Percentiles rank a stretch among this genome's conserved stretches.
These are phyloP conservation scores for Cephalopholis sonnerati DNA, from an alignment of 2,113 vertebrate genomes.

Conservation along the genomic window DNA sequence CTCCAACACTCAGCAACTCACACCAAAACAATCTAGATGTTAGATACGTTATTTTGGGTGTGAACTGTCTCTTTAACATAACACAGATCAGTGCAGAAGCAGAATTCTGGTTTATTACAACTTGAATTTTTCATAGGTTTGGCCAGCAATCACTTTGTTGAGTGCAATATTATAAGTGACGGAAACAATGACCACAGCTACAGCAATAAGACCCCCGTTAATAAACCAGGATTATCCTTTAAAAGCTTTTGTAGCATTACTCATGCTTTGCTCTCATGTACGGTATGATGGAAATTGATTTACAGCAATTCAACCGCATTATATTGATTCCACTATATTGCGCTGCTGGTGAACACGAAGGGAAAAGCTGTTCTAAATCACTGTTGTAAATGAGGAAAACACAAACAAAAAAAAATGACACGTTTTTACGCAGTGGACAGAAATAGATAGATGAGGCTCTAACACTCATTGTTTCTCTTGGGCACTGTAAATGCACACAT, in stretches of 20 bases:
- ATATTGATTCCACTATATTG: constrained; percentile 28
- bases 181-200: not conserved
- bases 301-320: constrained; percentile 6
- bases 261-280: constrained; percentile 19
- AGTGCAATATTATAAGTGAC: not conserved
- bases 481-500: constrained; percentile 62
- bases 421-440: constrained; percentile 16
- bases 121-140: not conserved
- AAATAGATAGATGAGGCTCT: constrained; percentile 47
- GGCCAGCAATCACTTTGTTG: not conserved
- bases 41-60: too few relatives aligned
- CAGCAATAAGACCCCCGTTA: not conserved
- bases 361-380: constrained; percentile 49
- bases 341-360: constrained; percentile 5
- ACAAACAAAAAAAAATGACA: constrained; percentile 37
- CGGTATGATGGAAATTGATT: constrained; percentile 57
- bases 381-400: constrained; percentile 37
- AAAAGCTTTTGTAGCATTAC: not conserved
- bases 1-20: too few relatives aligned
- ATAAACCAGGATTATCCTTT: not conserved
- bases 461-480: constrained; percentile 58
- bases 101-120: not conserved
- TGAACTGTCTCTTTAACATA: not conserved
- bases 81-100: not conserved
- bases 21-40: too few relatives aligned